These are phyloP conservation scores for Anoplius nigerrimus DNA, from an alignment of 2,888 invertebrate genomes.

Conservation along the genomic window DNA sequence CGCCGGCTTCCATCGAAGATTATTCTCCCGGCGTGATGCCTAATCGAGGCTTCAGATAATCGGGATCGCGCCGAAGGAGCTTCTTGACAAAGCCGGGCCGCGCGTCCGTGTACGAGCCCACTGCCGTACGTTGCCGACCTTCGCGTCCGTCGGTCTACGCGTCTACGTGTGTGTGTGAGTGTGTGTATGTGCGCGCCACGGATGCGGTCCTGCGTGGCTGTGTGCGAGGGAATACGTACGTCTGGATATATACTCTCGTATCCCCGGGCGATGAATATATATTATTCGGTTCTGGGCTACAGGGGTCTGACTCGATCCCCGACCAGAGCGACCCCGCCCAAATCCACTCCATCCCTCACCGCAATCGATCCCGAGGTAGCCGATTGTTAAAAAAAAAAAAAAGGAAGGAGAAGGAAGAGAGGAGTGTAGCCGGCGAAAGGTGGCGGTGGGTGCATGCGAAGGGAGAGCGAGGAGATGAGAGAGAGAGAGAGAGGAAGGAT, in stretches of 20 bases:
- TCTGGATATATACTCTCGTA: neutral
- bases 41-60: constrained; percentile 36
- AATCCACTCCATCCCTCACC: constrained; percentile 19
- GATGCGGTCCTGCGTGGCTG: neutral
- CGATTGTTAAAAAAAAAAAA: constrained; percentile 48
- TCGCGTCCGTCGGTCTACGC: neutral
- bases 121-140: too few species aligned
- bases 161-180: too few species aligned
- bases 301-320: constrained; percentile 12
- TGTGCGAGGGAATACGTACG: neutral
- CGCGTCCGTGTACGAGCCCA: neutral
- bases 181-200: constrained; percentile 15
- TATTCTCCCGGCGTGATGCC: constrained; percentile 25
- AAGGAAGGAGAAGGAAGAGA: neutral
- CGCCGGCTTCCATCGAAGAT: constrained; percentile 13
- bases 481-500: neutral
- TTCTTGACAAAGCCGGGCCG: constrained; percentile 10
- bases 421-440: neutral
- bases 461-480: neutral
- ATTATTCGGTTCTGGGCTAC: neutral
- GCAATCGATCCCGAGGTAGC: constrained; percentile 19
- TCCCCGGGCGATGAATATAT: constrained; percentile 1
- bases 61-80: constrained; percentile 18
- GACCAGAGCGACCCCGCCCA: neutral
- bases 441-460: neutral